A percentile compares a stretch with the other conserved stretches of the same genome.
phyloP scores from a whole-genome alignment of 2,113 vertebrate species.

The Lycocorax pyrrhopterus region DNA sequence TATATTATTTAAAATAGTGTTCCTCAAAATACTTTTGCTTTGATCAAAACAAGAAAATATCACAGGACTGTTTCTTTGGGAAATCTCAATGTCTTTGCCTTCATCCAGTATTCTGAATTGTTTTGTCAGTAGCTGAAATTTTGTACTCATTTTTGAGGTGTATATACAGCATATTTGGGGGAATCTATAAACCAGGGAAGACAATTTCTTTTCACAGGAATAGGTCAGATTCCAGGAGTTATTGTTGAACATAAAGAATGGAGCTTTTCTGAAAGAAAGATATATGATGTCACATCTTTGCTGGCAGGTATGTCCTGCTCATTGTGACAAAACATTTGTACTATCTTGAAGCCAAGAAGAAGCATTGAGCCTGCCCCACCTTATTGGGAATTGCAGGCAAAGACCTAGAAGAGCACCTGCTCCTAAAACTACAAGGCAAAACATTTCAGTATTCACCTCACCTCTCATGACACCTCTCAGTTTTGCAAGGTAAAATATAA shows the following conservation, averaged over 20 bases:
- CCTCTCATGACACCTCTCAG: background rate
- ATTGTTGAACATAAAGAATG: background rate
- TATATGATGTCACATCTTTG: background rate
- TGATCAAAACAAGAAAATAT: background rate
- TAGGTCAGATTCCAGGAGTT: background rate
- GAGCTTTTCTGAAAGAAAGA: background rate
- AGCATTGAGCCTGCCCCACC: background rate
- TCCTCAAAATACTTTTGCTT: background rate
- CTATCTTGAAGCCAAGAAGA: background rate
- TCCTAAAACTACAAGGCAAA: background rate
- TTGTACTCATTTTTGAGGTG: background rate
- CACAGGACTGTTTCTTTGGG: background rate
- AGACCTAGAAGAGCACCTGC: background rate
- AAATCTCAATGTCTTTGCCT: background rate
- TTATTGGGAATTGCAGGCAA: background rate
- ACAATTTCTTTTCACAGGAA: background rate
- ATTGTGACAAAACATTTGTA: background rate
- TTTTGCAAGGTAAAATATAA: background rate
- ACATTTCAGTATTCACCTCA: background rate
- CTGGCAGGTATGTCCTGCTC: background rate
- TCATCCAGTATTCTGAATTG: background rate
- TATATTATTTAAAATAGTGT: background rate
- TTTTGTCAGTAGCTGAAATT: background rate
- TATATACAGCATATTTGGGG: background rate
- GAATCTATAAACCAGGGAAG: background rate